Percentiles rank a stretch among this genome's conserved stretches.
Evolutionary conservation across 2,888 invertebrate genomes (phyloP).

Genomic region (Agonopterix subpropinquella): DNA sequence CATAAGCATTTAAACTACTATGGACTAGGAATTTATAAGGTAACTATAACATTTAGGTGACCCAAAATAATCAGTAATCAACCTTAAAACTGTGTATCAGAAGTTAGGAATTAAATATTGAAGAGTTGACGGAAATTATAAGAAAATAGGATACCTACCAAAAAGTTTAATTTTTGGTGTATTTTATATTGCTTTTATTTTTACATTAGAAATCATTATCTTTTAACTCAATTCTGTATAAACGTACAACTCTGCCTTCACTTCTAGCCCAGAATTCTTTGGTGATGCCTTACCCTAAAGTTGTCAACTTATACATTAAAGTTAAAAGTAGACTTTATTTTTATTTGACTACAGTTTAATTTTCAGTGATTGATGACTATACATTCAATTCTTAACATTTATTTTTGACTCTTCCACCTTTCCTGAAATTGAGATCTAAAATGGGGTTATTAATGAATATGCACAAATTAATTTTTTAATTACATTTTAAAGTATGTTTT

Average conservation of each 20-base stretch:
- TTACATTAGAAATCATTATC: too few relatives aligned
- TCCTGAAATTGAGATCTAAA: not conserved
- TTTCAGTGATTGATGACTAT: not conserved
- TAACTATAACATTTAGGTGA: constrained; percentile 45
- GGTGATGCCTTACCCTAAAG: too few relatives aligned
- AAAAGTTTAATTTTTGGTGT: too few relatives aligned
- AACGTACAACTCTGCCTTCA: not conserved
- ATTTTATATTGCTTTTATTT: too few relatives aligned
- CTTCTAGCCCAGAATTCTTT: too few relatives aligned
- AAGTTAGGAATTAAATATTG: too few relatives aligned
- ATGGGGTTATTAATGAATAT: not conserved
- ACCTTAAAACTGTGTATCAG: too few relatives aligned
- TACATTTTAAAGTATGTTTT: not conserved
- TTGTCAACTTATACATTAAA: too few relatives aligned
- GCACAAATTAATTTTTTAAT: not conserved
- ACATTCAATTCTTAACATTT: not conserved
- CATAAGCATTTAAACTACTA: constrained; percentile 52
- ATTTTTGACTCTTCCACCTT: not conserved
- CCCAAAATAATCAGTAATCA: too few relatives aligned
- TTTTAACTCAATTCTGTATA: constrained; percentile 15
- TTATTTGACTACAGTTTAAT: not conserved
- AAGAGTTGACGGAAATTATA: too few relatives aligned
- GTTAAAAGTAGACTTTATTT: too few relatives aligned
- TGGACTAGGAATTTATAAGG: constrained; percentile 58
- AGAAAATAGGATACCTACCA: too few relatives aligned